Base-by-base conservation (phyloP, 2,888 invertebrate species). In the Caenorhabditis sp. region DNA sequence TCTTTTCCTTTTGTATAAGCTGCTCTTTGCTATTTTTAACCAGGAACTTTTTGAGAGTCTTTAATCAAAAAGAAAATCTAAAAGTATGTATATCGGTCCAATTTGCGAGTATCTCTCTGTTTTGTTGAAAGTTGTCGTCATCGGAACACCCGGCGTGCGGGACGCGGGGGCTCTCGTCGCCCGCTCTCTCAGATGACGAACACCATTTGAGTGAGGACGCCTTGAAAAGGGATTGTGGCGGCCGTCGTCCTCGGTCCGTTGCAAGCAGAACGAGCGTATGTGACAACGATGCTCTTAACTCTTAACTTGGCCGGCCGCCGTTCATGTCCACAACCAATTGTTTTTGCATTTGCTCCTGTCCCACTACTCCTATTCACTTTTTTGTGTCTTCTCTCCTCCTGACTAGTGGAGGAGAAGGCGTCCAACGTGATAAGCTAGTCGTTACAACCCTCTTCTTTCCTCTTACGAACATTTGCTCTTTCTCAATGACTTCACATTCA, bases 271-370 rank as follows among this genome's bases (percentile, higher is more conserved):
- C 15, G 53, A 62, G 71, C 48, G 26, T 59, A 53, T 70, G 52
- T 59, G 52, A 59, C 53, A 59, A 70, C 52, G 70, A 70, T 59
- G 53, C 70, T 70, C 71, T 71, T 65, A 73, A 66, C 59, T 73
- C 65, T 73, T 73, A 65, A 73, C 73, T 62, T 72, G 72, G 50
- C 58, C 46, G 37, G 30, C 43, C 50, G 48, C 63, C 63, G 56
- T 63, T 72, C 62, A 56, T 74, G 74, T 74, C 66, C 66, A 74
- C 74, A 74, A 61, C 74, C 74, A 74, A 74, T 74, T 74, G 74
- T 74, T 74, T 74, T 66, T 74, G 55, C 66, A 61, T 74, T 66
- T 66, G 39, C 74, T 74, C 48, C 61, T 74, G 74, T 66, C 65
- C 70, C 55, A 46, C n/a, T n/a, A n/a, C 35, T 68, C 17, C 52